Conservation (phyloP, 2,797 vertebrate genomes). For the Falco biarmicus region DNA sequence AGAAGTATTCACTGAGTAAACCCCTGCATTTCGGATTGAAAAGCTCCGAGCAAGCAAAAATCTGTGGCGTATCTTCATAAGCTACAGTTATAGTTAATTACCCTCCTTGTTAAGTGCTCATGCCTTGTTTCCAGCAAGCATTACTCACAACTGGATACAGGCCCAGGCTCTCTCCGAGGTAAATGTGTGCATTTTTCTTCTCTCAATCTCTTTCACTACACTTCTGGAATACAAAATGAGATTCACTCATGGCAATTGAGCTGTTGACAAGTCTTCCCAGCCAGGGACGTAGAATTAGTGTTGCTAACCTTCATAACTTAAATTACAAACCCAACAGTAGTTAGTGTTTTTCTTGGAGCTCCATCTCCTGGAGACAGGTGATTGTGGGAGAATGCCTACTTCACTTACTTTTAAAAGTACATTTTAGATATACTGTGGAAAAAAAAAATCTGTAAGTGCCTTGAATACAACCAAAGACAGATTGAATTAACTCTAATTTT, state of each 20-base stretch:
- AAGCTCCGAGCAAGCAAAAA: neutral
- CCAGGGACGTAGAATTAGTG: conserved; percentile 5
- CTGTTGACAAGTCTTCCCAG: conserved; percentile 32
- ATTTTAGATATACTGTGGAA: neutral
- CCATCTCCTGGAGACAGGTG: conserved; percentile 56
- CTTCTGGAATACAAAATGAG: conserved; percentile 59
- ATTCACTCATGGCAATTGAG: conserved; percentile 6
- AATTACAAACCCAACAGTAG: conserved; percentile 3
- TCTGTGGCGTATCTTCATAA: conserved; percentile 4
- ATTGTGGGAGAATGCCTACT: conserved; percentile 3
- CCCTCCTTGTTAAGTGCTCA: neutral
- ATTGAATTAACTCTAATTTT: neutral
- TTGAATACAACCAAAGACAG: neutral
- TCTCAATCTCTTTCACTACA: neutral
- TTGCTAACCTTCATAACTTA: conserved; percentile 38
- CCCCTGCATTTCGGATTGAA: neutral
- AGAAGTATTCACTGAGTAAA: neutral
- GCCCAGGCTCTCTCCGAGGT: conserved; percentile 6
- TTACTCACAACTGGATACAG: conserved; percentile 40
- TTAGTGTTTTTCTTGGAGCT: conserved; percentile 60
- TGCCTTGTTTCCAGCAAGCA: conserved; percentile 18
- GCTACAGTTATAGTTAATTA: conserved; percentile 45
- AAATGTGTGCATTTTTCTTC: conserved; percentile 27
- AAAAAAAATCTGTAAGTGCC: neutral
- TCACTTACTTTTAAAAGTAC: neutral